These are phyloP conservation scores for Melieria picta DNA, from an alignment of 2,888 invertebrate genomes.

Conservation along the genomic window DNA sequence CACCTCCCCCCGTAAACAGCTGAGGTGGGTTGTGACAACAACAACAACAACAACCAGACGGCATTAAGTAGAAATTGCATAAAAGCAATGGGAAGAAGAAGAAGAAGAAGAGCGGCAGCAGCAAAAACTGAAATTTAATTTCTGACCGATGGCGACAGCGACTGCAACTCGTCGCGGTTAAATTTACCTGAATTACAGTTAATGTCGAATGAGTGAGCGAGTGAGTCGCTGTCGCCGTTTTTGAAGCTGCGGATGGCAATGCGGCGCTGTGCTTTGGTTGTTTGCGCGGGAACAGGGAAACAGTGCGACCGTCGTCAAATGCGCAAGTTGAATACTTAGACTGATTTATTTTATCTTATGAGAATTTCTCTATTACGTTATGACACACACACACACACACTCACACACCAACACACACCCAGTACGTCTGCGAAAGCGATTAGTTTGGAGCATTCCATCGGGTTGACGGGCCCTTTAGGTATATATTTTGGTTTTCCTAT, in stretches of 20 bases:
- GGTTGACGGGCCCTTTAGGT: neutral
- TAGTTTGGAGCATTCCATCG: neutral
- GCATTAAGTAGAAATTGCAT: too few relatives aligned
- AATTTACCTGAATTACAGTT: constrained; percentile 13
- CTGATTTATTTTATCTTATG: constrained; percentile 24
- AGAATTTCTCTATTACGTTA: neutral
- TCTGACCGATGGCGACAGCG: neutral
- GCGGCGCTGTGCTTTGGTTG: too few relatives aligned
- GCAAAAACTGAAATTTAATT: neutral
- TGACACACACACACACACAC: neutral
- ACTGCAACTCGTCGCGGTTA: neutral
- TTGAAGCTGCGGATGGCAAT: too few relatives aligned
- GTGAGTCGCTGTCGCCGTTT: too few relatives aligned
- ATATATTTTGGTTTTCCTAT: too few relatives aligned
- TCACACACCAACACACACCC: neutral
- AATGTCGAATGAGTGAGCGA: constrained; percentile 2
- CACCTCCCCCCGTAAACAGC: neutral
- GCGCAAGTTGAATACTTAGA: constrained; percentile 26
- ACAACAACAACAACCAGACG: constrained; percentile 1
- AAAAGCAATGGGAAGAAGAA: neutral
- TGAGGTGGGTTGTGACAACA: neutral
- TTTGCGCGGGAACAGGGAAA: neutral
- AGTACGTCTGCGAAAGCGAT: neutral
- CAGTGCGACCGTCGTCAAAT: neutral
- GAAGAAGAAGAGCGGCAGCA: neutral